These are phyloP conservation scores for Nycticorax nycticorax DNA, from an alignment of 2,113 vertebrate genomes.

Conservation along the genomic window DNA sequence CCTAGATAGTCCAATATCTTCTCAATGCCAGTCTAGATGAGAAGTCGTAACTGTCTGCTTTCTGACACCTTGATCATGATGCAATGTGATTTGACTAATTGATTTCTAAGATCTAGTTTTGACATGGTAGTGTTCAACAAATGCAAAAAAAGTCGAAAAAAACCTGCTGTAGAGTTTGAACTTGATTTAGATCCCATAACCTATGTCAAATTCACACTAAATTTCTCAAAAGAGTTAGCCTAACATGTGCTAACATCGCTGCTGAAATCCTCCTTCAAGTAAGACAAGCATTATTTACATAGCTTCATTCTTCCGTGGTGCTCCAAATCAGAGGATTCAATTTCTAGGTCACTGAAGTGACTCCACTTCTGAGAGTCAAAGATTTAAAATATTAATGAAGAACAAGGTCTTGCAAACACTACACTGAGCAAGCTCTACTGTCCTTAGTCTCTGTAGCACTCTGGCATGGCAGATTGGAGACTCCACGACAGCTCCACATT, in stretches of 20 bases:
- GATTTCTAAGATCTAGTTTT: not conserved
- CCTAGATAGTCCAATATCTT: not conserved
- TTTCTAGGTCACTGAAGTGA: not conserved
- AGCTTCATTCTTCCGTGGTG: not conserved
- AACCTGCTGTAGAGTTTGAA: not conserved
- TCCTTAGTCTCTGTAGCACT: not conserved
- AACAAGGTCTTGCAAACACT: not conserved
- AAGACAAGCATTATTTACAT: not conserved
- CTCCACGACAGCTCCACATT: not conserved
- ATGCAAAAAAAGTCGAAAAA: not conserved
- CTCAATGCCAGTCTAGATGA: not conserved
- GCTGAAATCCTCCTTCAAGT: not conserved
- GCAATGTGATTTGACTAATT: not conserved
- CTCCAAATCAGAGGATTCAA: not conserved
- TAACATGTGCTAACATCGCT: not conserved
- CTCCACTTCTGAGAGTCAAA: not conserved
- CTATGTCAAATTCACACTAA: not conserved
- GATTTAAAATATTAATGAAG: slow-evolving; percentile 10
- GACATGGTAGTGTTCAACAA: not conserved
- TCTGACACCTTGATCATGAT: not conserved
- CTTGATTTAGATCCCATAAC: not conserved
- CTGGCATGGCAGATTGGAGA: not conserved
- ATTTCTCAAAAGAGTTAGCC: not conserved
- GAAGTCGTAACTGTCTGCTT: not conserved
- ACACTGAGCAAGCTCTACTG: not conserved